These are phyloP conservation scores for Embidobia sp. DNA, from an alignment of 2,888 invertebrate species.

Conservation along the genomic window DNA sequence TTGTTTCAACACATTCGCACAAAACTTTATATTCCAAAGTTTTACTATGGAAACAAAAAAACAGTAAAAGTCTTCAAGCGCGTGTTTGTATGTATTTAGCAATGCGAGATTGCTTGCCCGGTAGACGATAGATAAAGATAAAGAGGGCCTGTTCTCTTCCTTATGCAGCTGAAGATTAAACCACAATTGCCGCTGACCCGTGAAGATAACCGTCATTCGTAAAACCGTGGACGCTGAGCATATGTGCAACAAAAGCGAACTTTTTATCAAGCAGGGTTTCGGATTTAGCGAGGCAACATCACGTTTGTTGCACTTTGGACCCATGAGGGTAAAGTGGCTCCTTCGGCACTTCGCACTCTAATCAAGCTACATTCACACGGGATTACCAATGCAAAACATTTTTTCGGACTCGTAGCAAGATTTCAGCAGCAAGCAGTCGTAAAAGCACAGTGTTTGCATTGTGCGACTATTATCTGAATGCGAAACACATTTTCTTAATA, in stretches of 20 bases:
- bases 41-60: not conserved
- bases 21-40: not conserved
- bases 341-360: constrained; percentile 39
- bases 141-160: constrained; percentile 72
- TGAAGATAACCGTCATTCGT: constrained; percentile 77
- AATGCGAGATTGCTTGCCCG: constrained; percentile 61
- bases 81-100: constrained; percentile 39
- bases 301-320: constrained; percentile 75
- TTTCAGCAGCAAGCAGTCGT: not conserved
- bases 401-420: constrained; percentile 23
- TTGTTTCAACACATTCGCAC: no score
- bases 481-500: constrained; percentile 45
- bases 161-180: constrained; percentile 77
- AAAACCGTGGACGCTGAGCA: constrained; percentile 70
- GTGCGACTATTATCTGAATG: constrained; percentile 19
- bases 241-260: constrained; percentile 66
- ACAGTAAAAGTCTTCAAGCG: constrained; percentile 31
- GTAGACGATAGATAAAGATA: constrained; percentile 77
- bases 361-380: constrained; percentile 22
- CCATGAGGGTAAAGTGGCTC: constrained; percentile 42
- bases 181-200: constrained; percentile 77
- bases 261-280: constrained; percentile 77
- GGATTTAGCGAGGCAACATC: constrained; percentile 67
- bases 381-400: constrained; percentile 24
- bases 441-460: not conserved